Evolutionary conservation across 2,888 invertebrate species (phyloP).

Genomic region (Brachyptera risi): DNA sequence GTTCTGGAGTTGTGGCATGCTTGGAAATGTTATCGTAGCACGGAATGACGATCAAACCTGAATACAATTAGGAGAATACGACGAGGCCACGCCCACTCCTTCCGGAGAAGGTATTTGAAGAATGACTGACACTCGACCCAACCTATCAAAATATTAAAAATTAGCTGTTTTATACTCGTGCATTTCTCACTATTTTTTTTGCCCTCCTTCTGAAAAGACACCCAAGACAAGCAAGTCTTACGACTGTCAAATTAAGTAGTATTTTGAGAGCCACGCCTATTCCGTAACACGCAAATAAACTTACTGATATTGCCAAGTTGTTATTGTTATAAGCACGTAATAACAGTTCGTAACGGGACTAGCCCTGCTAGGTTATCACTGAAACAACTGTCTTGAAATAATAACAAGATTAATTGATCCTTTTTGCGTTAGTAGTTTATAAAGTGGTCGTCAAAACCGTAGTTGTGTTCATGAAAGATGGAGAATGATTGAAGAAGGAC

Average conservation of each 20-base stretch:
- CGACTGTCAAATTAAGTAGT: not conserved
- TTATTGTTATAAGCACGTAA: too few species aligned
- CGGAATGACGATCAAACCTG: not conserved
- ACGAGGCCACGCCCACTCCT: conserved; percentile 1
- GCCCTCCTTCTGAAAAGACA: not conserved
- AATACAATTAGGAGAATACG: not conserved
- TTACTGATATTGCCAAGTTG: not conserved
- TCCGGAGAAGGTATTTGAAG: not conserved
- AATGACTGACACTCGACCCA: conserved; percentile 11
- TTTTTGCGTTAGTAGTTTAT: too few species aligned
- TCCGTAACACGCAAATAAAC: not conserved
- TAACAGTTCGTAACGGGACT: too few species aligned
- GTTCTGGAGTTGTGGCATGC: not conserved
- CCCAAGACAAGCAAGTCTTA: not conserved
- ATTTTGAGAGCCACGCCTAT: not conserved
- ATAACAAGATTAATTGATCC: too few species aligned
- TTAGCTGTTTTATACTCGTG: not conserved
- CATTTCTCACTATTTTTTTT: not conserved
- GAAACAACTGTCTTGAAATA: too few species aligned
- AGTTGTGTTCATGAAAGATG: too few species aligned
- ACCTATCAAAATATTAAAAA: conserved; percentile 15
- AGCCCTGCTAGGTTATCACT: too few species aligned
- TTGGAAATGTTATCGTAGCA: conserved; percentile 10
- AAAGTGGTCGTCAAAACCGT: too few species aligned
- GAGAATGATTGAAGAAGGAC: too few species aligned